Evolutionary conservation across 2,888 invertebrate genomes (phyloP), one percentile per base, ranked within the genome.

Genomic region (Andrena marginata): DNA sequence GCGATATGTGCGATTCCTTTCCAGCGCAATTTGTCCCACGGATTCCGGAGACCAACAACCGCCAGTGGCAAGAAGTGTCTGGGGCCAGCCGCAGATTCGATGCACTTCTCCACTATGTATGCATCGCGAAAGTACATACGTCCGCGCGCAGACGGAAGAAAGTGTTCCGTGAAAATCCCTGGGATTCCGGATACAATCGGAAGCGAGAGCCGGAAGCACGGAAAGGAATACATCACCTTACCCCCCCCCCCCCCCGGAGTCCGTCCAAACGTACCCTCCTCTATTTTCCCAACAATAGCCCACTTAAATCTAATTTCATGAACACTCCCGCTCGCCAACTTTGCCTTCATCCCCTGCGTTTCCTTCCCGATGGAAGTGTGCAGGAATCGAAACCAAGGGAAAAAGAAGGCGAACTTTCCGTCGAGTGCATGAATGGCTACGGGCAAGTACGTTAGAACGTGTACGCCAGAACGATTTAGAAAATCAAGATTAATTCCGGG

Each of bases 241-340:
- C 78, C 67, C 51, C 42, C 1, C 5, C 42, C 20, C 78, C 67
- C 51, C 42, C 1, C 5, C 42, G 8, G 54, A 76, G 79, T 76
- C 85, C 86, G 60, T 79, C 77, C 74, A 77, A 69, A 73, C 73
- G 62, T 72, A 70, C 69, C 82, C 82, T 70, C 54, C 68, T 74
- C 77, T 82, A 84, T 86, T 84, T 86, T 84, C 86, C 72, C 87
- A 87, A 89, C 88, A 90, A 91, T 90, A 78, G 87, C 82, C 84
- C 87, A 87, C 89, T 90, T 87, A 88, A 91, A 92, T 91, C 88
- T 91, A 91, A 91, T 91, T 89, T 88, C 85, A 85, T 81, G 85
- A 88, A 87, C 88, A 85, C 85, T 84, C 83, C 70, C 63, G 77
- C 56, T 77, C 77, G 65, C 78, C 77, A 72, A 79, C 82, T 76